Conservation (phyloP, 2,888 invertebrate species). For the Sinohyriopsis cumingii region DNA sequence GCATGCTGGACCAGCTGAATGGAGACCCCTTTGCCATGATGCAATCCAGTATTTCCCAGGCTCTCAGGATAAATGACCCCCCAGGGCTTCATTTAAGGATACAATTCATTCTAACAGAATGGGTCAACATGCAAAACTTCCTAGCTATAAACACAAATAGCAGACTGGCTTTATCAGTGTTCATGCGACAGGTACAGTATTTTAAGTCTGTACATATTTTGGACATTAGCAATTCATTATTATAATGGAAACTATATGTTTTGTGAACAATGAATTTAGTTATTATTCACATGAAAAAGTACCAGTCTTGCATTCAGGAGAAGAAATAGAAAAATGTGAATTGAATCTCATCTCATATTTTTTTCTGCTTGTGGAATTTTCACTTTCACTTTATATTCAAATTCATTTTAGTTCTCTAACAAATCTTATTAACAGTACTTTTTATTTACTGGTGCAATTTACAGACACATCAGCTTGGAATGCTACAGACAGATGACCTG, state of each 20-base stretch:
- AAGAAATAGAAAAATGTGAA: too few relatives aligned
- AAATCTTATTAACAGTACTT: neutral
- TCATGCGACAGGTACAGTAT: constrained; percentile 82
- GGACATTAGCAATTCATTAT: too few relatives aligned
- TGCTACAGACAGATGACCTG: constrained; percentile 96
- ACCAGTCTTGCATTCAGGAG: too few relatives aligned
- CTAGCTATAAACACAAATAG: constrained; percentile 77
- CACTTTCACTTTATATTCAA: neutral
- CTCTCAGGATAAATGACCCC: constrained; percentile 94
- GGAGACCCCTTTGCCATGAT: constrained; percentile 81
- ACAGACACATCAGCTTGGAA: constrained; percentile 95
- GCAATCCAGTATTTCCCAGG: constrained; percentile 90
- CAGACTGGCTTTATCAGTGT: constrained; percentile 89
- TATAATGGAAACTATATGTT: too few relatives aligned
- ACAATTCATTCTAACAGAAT: constrained; percentile 78
- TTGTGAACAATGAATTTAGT: too few relatives aligned
- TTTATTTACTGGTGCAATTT: constrained; percentile 21
- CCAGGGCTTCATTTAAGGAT: constrained; percentile 75
- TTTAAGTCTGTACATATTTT: neutral
- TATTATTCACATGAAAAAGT: too few relatives aligned
- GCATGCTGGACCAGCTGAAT: constrained; percentile 81
- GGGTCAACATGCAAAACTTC: constrained; percentile 84
- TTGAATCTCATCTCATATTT: neutral
- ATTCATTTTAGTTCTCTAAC: neutral
- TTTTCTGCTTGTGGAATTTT: too few relatives aligned